Evolutionary conservation across 2,888 invertebrate species (phyloP).

Genomic region (Apotomis turbidana): DNA sequence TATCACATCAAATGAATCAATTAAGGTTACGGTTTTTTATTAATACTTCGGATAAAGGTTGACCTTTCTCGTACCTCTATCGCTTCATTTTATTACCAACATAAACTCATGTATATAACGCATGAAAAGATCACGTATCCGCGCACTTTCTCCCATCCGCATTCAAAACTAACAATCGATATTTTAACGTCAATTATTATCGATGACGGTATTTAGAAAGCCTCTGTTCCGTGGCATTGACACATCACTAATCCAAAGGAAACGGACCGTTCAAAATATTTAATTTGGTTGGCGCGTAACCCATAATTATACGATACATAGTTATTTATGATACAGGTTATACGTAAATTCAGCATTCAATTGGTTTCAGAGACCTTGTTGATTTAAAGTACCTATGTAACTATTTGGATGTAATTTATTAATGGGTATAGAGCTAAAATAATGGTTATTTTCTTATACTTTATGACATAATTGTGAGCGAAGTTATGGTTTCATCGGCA

Average conservation of each 20-base stretch:
- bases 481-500: constrained; percentile 28
- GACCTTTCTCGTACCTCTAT: background rate
- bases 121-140: constrained; percentile 1
- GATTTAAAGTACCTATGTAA: constrained; percentile 38
- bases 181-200: constrained; percentile 35
- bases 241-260: constrained; percentile 64
- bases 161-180: constrained; percentile 27
- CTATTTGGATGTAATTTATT: constrained; percentile 38
- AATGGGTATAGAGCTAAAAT: constrained; percentile 33
- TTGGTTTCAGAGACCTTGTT: constrained; percentile 47
- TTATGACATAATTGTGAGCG: constrained; percentile 28
- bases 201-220: constrained; percentile 30
- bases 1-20: no score
- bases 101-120: background rate
- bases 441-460: constrained; percentile 26
- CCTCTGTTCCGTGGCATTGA: constrained; percentile 46
- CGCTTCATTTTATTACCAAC: background rate
- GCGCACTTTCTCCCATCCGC: constrained; percentile 17
- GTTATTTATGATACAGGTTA: constrained; percentile 64
- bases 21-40: background rate
- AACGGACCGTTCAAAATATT: constrained; percentile 73
- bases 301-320: constrained; percentile 69
- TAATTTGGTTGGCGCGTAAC: constrained; percentile 72
- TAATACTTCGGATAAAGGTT: background rate
- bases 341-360: constrained; percentile 62